Conservation (phyloP, 2,113 vertebrate genomes). For the Ascaphus truei region DNA sequence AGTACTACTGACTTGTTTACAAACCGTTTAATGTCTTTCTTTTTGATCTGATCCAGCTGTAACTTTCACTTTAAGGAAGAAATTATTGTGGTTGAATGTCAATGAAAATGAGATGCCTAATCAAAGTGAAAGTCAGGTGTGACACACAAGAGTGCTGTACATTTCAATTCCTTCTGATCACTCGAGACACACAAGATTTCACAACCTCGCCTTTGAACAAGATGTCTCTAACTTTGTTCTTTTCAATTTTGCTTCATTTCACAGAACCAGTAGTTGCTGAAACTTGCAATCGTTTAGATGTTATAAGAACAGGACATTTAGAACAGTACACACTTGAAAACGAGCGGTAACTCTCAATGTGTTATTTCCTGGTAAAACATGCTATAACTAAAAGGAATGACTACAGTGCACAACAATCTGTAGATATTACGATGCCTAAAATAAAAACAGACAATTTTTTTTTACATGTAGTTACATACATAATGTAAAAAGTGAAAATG, state of each 20-base stretch:
- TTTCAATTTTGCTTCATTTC: conserved; percentile 52
- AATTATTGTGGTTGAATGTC: conserved; percentile 35
- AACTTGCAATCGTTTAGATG: conserved; percentile 49
- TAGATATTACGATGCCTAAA: background rate
- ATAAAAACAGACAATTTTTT: too few species aligned
- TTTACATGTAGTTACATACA: too few species aligned
- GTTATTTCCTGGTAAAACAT: too few species aligned
- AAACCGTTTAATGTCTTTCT: too few species aligned
- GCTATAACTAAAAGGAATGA: background rate
- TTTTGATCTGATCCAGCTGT: too few species aligned
- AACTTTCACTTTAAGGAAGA: background rate
- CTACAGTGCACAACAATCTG: too few species aligned
- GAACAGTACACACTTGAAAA: too few species aligned
- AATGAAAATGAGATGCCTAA: conserved; percentile 52
- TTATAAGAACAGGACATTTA: too few species aligned
- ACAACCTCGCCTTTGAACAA: conserved; percentile 49
- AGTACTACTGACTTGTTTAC: too few species aligned
- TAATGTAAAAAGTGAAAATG: too few species aligned
- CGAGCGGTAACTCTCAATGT: too few species aligned
- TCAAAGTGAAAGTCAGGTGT: conserved; percentile 50
- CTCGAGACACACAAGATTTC: conserved; percentile 44
- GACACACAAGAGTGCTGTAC: conserved; percentile 34
- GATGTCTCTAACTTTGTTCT: conserved; percentile 49
- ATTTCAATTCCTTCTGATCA: conserved; percentile 50
- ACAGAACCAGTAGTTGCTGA: conserved; percentile 47